Base-by-base conservation (phyloP, 2,797 vertebrate species). In the Pangasius djambal region DNA sequence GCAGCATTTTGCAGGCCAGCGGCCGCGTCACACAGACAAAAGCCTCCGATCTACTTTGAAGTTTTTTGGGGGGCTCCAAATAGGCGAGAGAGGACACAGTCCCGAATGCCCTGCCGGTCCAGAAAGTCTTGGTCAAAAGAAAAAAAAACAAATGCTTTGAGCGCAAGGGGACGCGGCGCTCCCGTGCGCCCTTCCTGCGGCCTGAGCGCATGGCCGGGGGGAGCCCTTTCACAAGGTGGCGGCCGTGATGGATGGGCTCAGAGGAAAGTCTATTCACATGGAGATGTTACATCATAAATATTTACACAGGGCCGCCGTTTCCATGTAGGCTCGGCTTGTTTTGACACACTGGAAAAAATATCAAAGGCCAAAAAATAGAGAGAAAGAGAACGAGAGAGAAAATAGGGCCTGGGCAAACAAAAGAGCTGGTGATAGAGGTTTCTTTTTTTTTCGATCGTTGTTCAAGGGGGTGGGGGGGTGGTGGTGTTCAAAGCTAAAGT, bases 261-360 rank as follows among this genome's bases (percentile, higher is more conserved):
- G 94, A 95, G 94, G 93, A 96, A 96, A 96, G 96, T 96, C 97
- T 94, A 97, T 97, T 97, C 95, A 97, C 97, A 96, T 96, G 95
- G 95, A 97, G 96, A 96, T 97, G 97, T 97, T 97, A 97, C 97
- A 97, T 97, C 97, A 97, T 96, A 95, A 95, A 96, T 98, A 99
- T 99, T 99, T 99, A 99, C 98, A 99, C 98, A 98, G 97, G 96
- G 97, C 96, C 96, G 96, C 95, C 96, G 96, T 96, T 96, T 95
- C 96, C 95, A 96, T 96, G 96, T 97, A 95, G 95, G 94, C 94
- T 94, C 91, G 94, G 94, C 95, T 96, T 96, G 95, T 96, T 96
- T 96, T 96, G 96, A 96, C 96, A 96, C 95, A 96, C 91, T 93
- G 93, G 92, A 94, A 94, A 90, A 89, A 85, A 88, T 88, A 95